phyloP scores from a whole-genome alignment of 2,113 vertebrate species.

The Tilapia sparmanii region DNA sequence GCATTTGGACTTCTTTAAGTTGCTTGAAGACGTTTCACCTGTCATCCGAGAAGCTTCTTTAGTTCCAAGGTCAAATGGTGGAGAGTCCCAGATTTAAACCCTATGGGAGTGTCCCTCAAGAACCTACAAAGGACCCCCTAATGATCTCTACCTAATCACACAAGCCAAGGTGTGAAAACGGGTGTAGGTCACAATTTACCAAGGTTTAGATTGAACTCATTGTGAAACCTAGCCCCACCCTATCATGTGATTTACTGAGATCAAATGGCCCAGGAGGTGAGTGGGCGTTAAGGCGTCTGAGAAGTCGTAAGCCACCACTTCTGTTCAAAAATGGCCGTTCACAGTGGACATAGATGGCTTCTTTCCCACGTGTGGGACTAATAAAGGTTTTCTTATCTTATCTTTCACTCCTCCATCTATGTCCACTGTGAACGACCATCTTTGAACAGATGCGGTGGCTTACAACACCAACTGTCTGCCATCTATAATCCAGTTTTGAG shows the following conservation, averaged over 20 bases:
- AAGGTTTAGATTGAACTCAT: not conserved
- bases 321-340: accelerated
- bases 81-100: not conserved
- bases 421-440: accelerated
- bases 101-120: accelerated
- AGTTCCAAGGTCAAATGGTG: not conserved
- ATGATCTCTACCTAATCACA: not conserved
- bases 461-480: not conserved
- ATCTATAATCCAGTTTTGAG: not conserved
- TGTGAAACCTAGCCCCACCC: not conserved
- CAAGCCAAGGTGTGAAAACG: accelerated
- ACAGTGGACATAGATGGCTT: not conserved
- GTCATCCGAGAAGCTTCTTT: not conserved
- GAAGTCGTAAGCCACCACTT: accelerated
- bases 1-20: not conserved
- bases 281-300: accelerated
- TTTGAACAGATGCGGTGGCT: not conserved
- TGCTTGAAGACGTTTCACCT: not conserved
- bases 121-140: not conserved
- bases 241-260: not conserved
- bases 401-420: not conserved
- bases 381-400: too few species aligned
- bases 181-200: not conserved
- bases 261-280: not conserved
- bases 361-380: too few species aligned